Base-by-base conservation (phyloP, 1,140 invertebrate species). In the Octopus bimaculoides region DNA sequence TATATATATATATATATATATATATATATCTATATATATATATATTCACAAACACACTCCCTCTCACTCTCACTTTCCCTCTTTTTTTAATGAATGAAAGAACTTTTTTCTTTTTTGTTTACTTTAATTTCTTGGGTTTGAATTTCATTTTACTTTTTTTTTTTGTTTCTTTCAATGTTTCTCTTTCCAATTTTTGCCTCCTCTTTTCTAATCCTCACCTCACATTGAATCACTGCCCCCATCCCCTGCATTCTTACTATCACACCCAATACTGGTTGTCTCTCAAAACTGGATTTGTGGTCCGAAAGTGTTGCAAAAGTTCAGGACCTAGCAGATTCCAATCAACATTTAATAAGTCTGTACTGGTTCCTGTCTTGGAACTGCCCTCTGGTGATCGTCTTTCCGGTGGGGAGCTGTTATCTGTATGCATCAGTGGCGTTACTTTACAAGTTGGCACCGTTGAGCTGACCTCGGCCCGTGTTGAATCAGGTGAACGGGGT, bases 231-330 rank as follows among this genome's bases (percentile, higher is more conserved):
- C 17, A 0, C 14, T 71, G 26, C 26, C 66, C 26, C 26, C 26
- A 6, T 71, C 14, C 26, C 66, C 66, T 17, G 17, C 14, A 75
- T 41, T 52, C 74, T 52, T 75, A 14, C 52, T 55, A 81, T 79
- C 81, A 88, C 26, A 88, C 84, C 87, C 87, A 88, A 79, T 88
- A 88, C 78, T 88, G 85, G 76, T 84, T 88, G 52, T 85, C 82
- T 53, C 83, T 81, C 78, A 88, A 82, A 20, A 87, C 85, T 41
- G 87, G 87, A 26, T 85, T 84, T 54, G 84, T 83, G 54, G 84
- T 86, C 52, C 84, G 76, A 81, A 84, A 87, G 73, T 86, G 85
- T 79, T 88, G 84, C 55, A 88, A 78, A 55, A 88, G 78, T 79
- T 88, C 87, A 52, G 87, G 87, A 55, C 87, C 87, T 83, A 80